phyloP scores from a whole-genome alignment of 2,888 invertebrate genomes.

The Agelastica alni region DNA sequence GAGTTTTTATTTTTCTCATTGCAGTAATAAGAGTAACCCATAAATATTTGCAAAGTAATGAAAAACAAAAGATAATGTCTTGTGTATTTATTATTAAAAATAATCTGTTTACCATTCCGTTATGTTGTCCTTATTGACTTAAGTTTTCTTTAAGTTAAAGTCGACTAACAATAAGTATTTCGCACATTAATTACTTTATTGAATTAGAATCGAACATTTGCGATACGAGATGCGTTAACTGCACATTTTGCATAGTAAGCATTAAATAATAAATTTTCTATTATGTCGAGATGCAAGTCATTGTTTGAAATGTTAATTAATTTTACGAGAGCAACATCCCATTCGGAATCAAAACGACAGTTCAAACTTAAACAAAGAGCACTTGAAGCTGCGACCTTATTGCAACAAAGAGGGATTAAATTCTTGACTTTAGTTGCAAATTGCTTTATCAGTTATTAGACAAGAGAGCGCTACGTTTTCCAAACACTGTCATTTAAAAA shows the following conservation, averaged over 20 bases:
- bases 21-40: no score
- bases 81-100: no score
- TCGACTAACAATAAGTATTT: no score
- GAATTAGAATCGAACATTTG: no score
- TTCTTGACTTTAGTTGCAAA: conserved; percentile 22
- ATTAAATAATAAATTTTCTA: conserved; percentile 24
- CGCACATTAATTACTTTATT: no score
- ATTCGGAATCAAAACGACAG: conserved; percentile 17
- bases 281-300: conserved; percentile 22
- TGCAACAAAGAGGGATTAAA: conserved; percentile 31
- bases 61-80: no score
- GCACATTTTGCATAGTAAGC: conserved; percentile 13
- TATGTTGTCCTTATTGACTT: no score
- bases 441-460: conserved; percentile 8
- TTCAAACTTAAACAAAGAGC: conserved; percentile 24
- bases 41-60: no score
- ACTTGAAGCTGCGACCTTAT: conserved; percentile 23
- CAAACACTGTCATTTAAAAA: no score
- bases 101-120: no score
- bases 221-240: not conserved
- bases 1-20: no score
- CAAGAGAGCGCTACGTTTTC: not conserved
- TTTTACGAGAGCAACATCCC: conserved; percentile 20
- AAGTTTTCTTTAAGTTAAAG: no score
- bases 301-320: conserved; percentile 26